Conservation (phyloP, 2,113 vertebrate genomes). For the Synodontis membranacea region DNA sequence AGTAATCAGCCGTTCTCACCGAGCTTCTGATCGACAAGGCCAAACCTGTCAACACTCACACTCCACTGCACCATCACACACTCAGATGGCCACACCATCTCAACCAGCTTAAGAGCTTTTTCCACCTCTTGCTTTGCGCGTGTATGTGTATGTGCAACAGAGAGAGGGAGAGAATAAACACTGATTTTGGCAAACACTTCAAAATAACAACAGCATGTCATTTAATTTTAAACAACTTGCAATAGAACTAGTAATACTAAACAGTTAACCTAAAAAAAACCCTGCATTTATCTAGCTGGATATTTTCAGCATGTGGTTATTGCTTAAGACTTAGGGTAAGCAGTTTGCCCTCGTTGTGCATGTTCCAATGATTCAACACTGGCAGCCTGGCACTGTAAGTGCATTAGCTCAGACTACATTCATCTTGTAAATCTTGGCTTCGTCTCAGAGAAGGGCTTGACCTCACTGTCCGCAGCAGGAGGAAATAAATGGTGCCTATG, state of each 20-base stretch:
- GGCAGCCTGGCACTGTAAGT: slow-evolving; percentile 29
- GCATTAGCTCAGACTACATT: slow-evolving; percentile 29
- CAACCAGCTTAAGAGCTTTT: slow-evolving; percentile 72
- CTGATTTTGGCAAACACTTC: slow-evolving; percentile 6
- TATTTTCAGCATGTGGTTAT: slow-evolving; percentile 20
- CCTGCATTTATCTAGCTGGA: background rate
- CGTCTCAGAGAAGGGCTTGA: background rate
- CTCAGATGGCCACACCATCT: slow-evolving; percentile 64
- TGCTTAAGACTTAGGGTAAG: background rate
- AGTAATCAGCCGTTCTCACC: slow-evolving; percentile 71
- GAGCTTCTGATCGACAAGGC: slow-evolving; percentile 68
- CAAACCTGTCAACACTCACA: slow-evolving; percentile 71
- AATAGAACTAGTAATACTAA: background rate
- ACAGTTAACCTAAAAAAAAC: background rate
- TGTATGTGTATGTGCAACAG: slow-evolving; percentile 31
- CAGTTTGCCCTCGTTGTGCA: background rate
- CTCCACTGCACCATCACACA: slow-evolving; percentile 60
- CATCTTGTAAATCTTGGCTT: slow-evolving; percentile 32
- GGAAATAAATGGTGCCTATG: background rate
- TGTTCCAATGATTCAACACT: slow-evolving; percentile 20
- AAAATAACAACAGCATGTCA: background rate
- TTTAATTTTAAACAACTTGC: background rate
- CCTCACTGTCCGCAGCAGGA: slow-evolving; percentile 27
- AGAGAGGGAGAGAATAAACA: background rate
- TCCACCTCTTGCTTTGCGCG: slow-evolving; percentile 64